Percentiles rank a stretch among this genome's conserved stretches.
Conservation (phyloP, 2,888 invertebrate species). For the Lithophane socia region DNA sequence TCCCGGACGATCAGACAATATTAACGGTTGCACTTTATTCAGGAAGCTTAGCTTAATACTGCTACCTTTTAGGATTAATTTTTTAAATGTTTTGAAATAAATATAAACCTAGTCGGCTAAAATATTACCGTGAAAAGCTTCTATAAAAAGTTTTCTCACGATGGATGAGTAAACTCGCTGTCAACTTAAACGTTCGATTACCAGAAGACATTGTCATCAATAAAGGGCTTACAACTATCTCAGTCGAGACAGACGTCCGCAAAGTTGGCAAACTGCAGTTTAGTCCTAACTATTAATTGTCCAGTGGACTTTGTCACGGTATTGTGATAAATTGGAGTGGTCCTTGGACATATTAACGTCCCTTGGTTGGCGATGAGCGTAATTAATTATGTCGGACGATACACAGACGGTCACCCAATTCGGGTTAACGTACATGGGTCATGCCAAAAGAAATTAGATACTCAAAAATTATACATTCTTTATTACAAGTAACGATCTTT, state of each 20-base stretch:
- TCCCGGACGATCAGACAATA: slow-evolving; percentile 63
- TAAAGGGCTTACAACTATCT: slow-evolving; percentile 50
- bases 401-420: slow-evolving; percentile 81
- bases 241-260: slow-evolving; percentile 37
- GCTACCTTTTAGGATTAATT: not conserved
- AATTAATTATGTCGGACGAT: slow-evolving; percentile 85
- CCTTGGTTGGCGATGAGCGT: slow-evolving; percentile 80
- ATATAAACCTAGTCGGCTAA: not conserved
- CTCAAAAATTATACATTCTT: no score
- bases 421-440: slow-evolving; percentile 72
- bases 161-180: not conserved
- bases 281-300: slow-evolving; percentile 80
- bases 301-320: slow-evolving; percentile 78
- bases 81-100: not conserved
- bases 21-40: slow-evolving; percentile 53
- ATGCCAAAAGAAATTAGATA: no score
- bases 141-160: slow-evolving; percentile 21
- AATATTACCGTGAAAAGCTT: not conserved
- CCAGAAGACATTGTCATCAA: slow-evolving; percentile 47
- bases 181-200: slow-evolving; percentile 24
- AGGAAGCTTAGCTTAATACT: slow-evolving; percentile 32
- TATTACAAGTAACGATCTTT: no score
- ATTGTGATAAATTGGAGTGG: slow-evolving; percentile 84
- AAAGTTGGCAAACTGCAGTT: slow-evolving; percentile 70
- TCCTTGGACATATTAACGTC: slow-evolving; percentile 85